Evolutionary conservation across 2,113 vertebrate genomes (phyloP).

Genomic region (Enhydra lutris): DNA sequence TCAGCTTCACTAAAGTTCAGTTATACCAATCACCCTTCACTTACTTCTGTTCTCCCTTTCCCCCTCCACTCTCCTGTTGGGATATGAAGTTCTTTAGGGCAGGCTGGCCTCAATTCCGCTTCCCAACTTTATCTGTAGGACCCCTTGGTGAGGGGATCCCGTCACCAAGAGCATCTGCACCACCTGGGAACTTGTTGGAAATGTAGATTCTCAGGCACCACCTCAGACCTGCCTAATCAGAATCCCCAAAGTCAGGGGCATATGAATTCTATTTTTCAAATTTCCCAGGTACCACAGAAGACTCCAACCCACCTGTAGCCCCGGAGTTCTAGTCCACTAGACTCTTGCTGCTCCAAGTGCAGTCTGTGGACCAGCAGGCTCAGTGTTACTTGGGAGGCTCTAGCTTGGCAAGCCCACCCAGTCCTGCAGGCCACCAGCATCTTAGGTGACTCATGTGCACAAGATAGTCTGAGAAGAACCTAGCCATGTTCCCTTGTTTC

Average conservation of each 20-base stretch:
- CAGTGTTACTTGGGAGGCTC: not conserved
- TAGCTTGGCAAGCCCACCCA: too few relatives aligned
- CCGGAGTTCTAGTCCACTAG: too few relatives aligned
- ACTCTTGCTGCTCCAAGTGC: not conserved
- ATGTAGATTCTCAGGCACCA: not conserved
- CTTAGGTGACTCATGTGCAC: not conserved
- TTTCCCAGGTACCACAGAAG: not conserved
- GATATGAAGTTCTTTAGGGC: not conserved
- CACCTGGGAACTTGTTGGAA: not conserved
- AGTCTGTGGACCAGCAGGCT: not conserved
- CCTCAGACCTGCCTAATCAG: not conserved
- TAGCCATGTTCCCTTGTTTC: fast-evolving
- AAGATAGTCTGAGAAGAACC: not conserved
- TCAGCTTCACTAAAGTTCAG: not conserved
- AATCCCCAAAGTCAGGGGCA: not conserved
- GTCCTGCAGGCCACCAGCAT: not conserved
- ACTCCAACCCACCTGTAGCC: not conserved
- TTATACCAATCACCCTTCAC: not conserved
- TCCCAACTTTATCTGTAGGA: not conserved
- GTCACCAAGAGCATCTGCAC: not conserved
- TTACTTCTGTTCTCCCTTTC: not conserved
- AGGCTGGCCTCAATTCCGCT: too few relatives aligned
- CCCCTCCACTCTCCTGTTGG: not conserved
- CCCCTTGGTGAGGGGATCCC: too few relatives aligned
- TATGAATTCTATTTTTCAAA: not conserved